phyloP scores from a whole-genome alignment of 2,113 vertebrate genomes.

The Dromaius novaehollandiae region DNA sequence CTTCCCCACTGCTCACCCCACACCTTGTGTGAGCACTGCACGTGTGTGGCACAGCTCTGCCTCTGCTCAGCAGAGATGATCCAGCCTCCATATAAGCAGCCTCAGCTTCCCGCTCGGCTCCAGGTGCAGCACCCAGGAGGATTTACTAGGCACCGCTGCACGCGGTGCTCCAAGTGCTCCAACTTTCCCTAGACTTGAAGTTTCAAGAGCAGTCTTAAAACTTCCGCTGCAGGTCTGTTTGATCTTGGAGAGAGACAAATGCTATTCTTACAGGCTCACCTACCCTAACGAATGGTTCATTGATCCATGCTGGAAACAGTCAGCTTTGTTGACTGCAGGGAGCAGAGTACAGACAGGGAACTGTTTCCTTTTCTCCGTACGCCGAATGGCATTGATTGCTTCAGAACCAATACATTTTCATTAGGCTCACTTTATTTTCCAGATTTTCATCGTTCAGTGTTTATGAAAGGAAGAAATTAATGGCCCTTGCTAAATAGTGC shows the following conservation, averaged over 20 bases:
- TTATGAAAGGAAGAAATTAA: slow-evolving; percentile 62
- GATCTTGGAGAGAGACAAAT: slow-evolving; percentile 23
- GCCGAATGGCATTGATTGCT: slow-evolving; percentile 27
- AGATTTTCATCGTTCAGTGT: slow-evolving; percentile 40
- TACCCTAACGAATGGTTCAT: slow-evolving; percentile 23
- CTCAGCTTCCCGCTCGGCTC: neutral
- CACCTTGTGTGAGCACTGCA: neutral
- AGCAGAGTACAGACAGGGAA: neutral
- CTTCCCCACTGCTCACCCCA: neutral
- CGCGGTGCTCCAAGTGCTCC: neutral
- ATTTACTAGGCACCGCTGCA: neutral
- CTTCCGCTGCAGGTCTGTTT: neutral
- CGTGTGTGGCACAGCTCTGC: neutral
- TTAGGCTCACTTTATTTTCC: slow-evolving; percentile 50
- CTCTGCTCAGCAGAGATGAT: neutral
- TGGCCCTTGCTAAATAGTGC: neutral
- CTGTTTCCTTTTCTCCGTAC: neutral
- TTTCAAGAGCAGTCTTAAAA: neutral
- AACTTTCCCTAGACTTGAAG: neutral
- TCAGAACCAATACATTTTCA: slow-evolving; percentile 57
- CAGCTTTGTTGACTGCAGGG: slow-evolving; percentile 26
- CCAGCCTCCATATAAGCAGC: fast-evolving
- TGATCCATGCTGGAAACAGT: slow-evolving; percentile 43
- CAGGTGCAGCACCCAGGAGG: neutral
- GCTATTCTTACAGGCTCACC: neutral